These are phyloP conservation scores for Metacarcinus magister DNA, from an alignment of 2,888 invertebrate species.

Conservation along the genomic window DNA sequence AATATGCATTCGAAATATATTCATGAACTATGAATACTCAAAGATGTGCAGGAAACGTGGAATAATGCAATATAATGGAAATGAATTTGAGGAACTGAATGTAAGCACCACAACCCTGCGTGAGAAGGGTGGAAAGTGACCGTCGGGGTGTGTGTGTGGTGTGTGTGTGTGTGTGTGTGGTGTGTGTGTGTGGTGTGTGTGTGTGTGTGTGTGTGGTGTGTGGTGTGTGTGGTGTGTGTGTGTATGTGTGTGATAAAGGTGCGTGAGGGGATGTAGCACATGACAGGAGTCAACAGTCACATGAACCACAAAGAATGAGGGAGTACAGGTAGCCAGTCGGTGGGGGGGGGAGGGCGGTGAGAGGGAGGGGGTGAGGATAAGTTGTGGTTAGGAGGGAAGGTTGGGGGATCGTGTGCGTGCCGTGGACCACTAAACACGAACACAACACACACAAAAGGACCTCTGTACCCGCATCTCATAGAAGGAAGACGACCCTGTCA, in stretches of 20 bases:
- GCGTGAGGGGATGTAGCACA: background rate
- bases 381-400: background rate
- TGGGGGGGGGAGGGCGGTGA: background rate
- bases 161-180: conserved; percentile 16
- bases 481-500: background rate
- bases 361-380: background rate
- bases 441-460: background rate
- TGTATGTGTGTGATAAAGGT: background rate
- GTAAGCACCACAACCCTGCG: background rate
- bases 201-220: background rate
- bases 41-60: background rate
- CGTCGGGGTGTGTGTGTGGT: background rate
- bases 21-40: conserved; percentile 26
- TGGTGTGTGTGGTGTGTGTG: background rate
- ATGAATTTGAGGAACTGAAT: background rate
- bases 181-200: background rate
- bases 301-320: background rate
- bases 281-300: background rate
- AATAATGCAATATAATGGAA: conserved; percentile 20
- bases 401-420: background rate
- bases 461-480: background rate
- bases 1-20: background rate
- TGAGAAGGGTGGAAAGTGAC: background rate
- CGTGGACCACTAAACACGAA: background rate
- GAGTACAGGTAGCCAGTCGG: background rate